Base-by-base conservation (phyloP, 2,797 vertebrate species). In the Corythornis leucogaster region DNA sequence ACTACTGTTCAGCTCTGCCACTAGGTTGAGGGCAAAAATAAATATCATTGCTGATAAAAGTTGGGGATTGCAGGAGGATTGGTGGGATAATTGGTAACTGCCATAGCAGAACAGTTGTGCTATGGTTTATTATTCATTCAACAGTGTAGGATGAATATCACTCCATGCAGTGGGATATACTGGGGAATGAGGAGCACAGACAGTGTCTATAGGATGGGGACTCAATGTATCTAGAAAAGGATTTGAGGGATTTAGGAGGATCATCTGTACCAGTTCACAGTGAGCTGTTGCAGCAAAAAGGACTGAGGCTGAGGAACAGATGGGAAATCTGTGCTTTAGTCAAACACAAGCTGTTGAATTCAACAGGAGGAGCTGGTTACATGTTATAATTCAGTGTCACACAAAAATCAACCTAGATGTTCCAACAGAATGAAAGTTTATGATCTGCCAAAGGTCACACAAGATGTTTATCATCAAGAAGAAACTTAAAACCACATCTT, bases 311-410 rank as follows among this genome's bases (percentile, higher is more conserved):
- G 82, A 90, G 54, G 89, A 95, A 75, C 92, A 93, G 94, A 96
- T 90, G 95, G 95, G 89, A 85, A 80, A 83, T 94, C 69, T 85
- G 84, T 82, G 81, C 87, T 73, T 71, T 80, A 94, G 81, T 85
- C 87, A 95, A 94, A 92, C 87, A 94, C 94, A 92, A 93, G 84
- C 92, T 96, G 94, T 89, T 58, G 75, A 64, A 75, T 51, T 89
- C 79, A 78, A 80, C 89, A 85, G 90, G 81, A 90, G 50, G 58
- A 94, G 68, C 57, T 82, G 84, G 87, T 92, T 54, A n/a, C 58
- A 75, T 28, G 25, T 64, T 85, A 31, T 43, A 85, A 85, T 82
- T 89, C 94, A 28, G 50, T 68, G 85, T 94, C 89, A 92, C 77
- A 69, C 84, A 71, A 75, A 81, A 90, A 82, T 79, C 68, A 90